phyloP scores from a whole-genome alignment of 1,140 invertebrate genomes.

The Drosophila baimaii region DNA sequence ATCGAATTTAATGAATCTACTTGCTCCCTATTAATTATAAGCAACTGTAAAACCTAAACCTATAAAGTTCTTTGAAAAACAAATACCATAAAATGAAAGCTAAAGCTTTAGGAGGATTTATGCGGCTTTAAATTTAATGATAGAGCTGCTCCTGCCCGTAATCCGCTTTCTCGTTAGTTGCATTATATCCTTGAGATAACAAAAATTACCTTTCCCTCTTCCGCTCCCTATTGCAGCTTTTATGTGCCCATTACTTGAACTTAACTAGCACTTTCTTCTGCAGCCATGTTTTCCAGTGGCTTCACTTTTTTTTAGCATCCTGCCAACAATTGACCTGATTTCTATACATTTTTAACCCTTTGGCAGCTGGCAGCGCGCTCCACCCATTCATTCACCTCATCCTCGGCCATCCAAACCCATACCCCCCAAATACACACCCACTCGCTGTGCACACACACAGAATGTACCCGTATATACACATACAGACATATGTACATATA shows the following conservation, averaged over 20 bases:
- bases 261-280: conserved; percentile 58
- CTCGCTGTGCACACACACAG: conserved; percentile 28
- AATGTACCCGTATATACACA: neutral
- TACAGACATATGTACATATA: too few species aligned
- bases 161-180: conserved; percentile 25
- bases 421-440: conserved; percentile 13
- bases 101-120: neutral
- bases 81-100: neutral
- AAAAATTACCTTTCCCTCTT: conserved; percentile 46
- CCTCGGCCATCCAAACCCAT: neutral
- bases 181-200: conserved; percentile 46
- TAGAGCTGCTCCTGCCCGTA: neutral
- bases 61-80: neutral
- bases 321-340: conserved; percentile 81
- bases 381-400: conserved; percentile 41
- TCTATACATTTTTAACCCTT: conserved; percentile 74
- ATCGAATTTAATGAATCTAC: neutral
- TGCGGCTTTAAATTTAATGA: neutral
- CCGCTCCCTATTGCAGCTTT: conserved; percentile 17
- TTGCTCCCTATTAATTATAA: neutral
- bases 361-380: conserved; percentile 43
- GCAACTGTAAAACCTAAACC: neutral
- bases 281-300: conserved; percentile 45
- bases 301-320: conserved; percentile 63
- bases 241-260: conserved; percentile 43